These are phyloP conservation scores for Cryptus armator DNA, from an alignment of 2,888 invertebrate species.

Conservation along the genomic window DNA sequence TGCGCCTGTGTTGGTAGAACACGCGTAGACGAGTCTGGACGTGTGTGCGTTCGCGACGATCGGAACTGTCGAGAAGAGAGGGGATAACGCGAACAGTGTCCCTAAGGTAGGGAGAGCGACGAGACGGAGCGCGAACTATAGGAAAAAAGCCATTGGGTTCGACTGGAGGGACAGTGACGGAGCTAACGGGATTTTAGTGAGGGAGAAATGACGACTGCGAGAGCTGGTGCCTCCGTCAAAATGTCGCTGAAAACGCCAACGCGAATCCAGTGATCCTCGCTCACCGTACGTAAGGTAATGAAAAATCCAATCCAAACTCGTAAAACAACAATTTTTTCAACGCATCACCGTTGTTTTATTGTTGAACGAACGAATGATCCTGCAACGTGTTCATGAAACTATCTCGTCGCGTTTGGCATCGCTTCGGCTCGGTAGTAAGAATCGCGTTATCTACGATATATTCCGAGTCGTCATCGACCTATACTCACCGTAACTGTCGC, in stretches of 20 bases:
- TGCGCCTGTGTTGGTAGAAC: neutral
- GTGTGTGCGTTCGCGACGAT: neutral
- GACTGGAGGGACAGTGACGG: constrained; percentile 45
- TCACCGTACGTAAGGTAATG: constrained; percentile 45
- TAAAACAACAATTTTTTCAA: neutral
- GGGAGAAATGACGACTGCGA: constrained; percentile 48
- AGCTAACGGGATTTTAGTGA: constrained; percentile 55
- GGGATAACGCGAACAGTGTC: constrained; percentile 38
- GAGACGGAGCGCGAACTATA: constrained; percentile 31
- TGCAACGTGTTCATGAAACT: neutral
- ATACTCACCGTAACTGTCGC: constrained; percentile 2
- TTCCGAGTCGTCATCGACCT: constrained; percentile 16
- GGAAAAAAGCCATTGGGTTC: constrained; percentile 31
- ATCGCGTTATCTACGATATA: constrained; percentile 30
- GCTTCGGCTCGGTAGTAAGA: constrained; percentile 2
- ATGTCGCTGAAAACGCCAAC: constrained; percentile 83
- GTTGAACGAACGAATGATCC: neutral
- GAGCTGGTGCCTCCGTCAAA: constrained; percentile 79
- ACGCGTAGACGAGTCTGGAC: neutral
- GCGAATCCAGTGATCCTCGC: constrained; percentile 79
- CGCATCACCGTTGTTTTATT: constrained; percentile 31
- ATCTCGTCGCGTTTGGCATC: constrained; percentile 8
- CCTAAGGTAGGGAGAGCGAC: constrained; percentile 54
- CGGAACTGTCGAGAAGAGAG: neutral
- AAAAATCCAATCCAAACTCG: neutral